A percentile compares a stretch with the other conserved stretches of the same genome.
Evolutionary conservation across 2,113 vertebrate genomes (phyloP).

Genomic region (Aldabrachelys gigantea): DNA sequence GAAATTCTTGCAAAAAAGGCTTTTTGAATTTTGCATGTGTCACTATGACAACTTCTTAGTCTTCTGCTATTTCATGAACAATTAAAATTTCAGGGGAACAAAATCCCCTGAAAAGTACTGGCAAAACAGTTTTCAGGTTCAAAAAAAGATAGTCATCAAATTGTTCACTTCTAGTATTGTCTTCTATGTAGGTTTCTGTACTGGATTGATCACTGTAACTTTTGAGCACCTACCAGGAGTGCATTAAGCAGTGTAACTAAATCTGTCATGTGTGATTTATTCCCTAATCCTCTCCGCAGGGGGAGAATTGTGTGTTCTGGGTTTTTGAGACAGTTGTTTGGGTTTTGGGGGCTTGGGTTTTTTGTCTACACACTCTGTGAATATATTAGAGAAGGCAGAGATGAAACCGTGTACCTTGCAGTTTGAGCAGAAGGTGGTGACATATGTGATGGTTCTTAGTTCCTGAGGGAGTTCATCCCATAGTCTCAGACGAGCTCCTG

Average conservation of each 20-base stretch:
- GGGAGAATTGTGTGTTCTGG: background rate
- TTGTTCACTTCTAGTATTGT: background rate
- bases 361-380: background rate
- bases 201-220: background rate
- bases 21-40: background rate
- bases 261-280: background rate
- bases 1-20: background rate
- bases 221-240: background rate
- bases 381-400: background rate
- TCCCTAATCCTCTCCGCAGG: background rate
- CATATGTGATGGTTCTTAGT: slow-evolving; percentile 9
- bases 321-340: background rate
- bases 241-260: background rate
- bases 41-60: background rate
- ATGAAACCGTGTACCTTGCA: background rate
- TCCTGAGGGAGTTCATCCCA: background rate
- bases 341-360: background rate
- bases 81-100: background rate
- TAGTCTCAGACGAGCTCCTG: slow-evolving; percentile 16
- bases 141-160: background rate
- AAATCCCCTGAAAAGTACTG: background rate
- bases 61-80: slow-evolving; percentile 11
- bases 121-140: background rate
- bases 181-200: background rate
- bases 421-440: background rate